phyloP scores from a whole-genome alignment of 2,113 vertebrate species.

The Podilymbus podiceps region DNA sequence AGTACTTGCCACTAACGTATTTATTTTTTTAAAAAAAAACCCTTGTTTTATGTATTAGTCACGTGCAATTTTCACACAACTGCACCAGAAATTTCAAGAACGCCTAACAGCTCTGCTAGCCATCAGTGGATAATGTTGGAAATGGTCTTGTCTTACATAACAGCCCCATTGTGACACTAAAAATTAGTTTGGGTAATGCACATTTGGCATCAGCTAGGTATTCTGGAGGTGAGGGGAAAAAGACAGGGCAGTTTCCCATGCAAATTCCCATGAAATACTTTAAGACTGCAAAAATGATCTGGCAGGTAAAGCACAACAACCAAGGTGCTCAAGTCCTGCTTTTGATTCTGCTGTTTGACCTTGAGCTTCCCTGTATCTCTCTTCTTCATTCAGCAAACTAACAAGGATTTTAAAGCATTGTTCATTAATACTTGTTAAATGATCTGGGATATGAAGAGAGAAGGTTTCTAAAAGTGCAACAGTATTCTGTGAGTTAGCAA shows the following conservation, averaged over 20 bases:
- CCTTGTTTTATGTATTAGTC: not conserved
- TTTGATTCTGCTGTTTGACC: not conserved
- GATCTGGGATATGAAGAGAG: not conserved
- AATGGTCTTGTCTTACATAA: not conserved
- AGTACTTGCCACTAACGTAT: not conserved
- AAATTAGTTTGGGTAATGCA: not conserved
- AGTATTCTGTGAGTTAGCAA: not conserved
- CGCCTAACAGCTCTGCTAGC: not conserved
- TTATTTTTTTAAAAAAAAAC: not conserved
- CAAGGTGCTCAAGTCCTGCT: not conserved
- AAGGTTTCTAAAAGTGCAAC: not conserved
- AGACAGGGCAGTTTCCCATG: not conserved
- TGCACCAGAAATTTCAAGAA: not conserved
- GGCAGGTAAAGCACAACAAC: not conserved
- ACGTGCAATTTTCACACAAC: not conserved
- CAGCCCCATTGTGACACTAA: not conserved
- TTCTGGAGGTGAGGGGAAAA: not conserved
- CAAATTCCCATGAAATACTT: not conserved
- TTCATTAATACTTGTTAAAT: not conserved
- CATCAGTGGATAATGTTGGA: not conserved
- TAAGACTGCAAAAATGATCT: not conserved
- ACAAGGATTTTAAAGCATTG: not conserved
- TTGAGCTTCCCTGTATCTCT: not conserved
- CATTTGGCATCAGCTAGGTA: not conserved
- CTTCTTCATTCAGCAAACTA: not conserved